These are phyloP conservation scores for Lasioglossum vierecki DNA, from an alignment of 2,888 invertebrate species.

Conservation along the genomic window DNA sequence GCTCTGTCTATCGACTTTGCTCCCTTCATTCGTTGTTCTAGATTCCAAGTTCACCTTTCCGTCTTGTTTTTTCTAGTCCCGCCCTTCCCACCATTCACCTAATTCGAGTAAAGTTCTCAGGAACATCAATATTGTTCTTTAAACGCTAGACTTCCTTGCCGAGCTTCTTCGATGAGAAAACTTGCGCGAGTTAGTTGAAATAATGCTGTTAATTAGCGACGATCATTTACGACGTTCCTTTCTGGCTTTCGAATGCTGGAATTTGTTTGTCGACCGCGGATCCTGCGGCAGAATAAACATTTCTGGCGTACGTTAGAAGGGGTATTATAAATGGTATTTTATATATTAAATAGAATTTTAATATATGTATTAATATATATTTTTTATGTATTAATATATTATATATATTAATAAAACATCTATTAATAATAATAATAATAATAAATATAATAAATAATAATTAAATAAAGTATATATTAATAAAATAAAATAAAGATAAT, in stretches of 20 bases:
- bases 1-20: neutral
- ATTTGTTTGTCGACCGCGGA: neutral
- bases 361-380: too few relatives aligned
- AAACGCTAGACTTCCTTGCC: constrained; percentile 36
- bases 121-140: constrained; percentile 75
- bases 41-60: constrained; percentile 38
- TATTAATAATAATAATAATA: too few relatives aligned
- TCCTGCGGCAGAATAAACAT: neutral
- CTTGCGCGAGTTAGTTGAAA: constrained; percentile 2
- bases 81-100: constrained; percentile 38
- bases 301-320: neutral
- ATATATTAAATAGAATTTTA: too few relatives aligned
- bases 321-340: too few relatives aligned
- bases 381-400: too few relatives aligned
- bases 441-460: too few relatives aligned
- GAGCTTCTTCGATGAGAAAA: constrained; percentile 6
- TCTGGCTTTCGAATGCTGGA: neutral
- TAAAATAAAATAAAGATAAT: too few relatives aligned
- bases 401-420: too few relatives aligned
- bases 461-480: too few relatives aligned
- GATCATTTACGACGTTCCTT: neutral
- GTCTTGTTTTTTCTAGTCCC: constrained; percentile 15
- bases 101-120: constrained; percentile 62
- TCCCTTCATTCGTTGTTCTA: constrained; percentile 31
- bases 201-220: constrained; percentile 32